phyloP scores from a whole-genome alignment of 2,113 vertebrate genomes.

The Girardinichthys multiradiatus region DNA sequence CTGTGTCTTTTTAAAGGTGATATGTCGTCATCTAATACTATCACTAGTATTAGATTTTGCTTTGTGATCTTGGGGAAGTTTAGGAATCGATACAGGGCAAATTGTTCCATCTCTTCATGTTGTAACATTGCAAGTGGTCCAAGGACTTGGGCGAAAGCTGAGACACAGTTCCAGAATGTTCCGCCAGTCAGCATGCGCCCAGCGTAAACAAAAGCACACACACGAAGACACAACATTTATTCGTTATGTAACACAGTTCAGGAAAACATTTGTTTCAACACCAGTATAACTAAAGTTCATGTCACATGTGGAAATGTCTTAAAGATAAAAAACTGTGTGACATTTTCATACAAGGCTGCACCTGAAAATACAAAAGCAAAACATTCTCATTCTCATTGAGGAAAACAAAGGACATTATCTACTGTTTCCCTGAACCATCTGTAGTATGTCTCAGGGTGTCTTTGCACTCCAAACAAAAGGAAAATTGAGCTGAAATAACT shows the following conservation, averaged over 20 bases:
- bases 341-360: constrained; percentile 1
- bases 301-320: constrained; percentile 1
- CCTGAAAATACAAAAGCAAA: constrained; percentile 4
- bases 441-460: too few species aligned
- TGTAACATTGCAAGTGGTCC: constrained; percentile 4
- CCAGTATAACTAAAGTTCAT: background rate
- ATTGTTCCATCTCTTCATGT: background rate
- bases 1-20: too few species aligned
- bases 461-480: too few species aligned
- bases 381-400: background rate
- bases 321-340: background rate
- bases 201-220: too few species aligned
- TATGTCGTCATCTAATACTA: too few species aligned
- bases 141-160: constrained; percentile 11
- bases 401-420: background rate
- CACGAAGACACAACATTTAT: constrained; percentile 3
- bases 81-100: too few species aligned
- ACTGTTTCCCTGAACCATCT: background rate
- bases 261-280: background rate
- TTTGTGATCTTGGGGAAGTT: too few species aligned
- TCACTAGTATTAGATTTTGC: too few species aligned
- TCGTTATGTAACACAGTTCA: constrained; percentile 15
- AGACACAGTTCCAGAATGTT: constrained; percentile 19
- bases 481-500: too few species aligned
- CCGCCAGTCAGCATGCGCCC: background rate